Conservation (phyloP, 1,140 invertebrate species). For the Babylonia areolata region DNA sequence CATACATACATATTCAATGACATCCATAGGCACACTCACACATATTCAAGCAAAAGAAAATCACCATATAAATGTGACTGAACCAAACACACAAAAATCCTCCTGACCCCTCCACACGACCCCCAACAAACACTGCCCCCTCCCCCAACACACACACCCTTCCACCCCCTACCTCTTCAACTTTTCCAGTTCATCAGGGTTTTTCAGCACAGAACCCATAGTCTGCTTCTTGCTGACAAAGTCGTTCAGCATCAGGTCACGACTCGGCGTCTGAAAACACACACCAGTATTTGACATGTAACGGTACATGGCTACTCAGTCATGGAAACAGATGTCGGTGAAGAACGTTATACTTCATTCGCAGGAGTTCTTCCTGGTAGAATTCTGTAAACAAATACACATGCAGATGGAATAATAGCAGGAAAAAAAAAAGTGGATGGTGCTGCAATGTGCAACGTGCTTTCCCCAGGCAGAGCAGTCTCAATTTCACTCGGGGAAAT, state of each 20-base stretch:
- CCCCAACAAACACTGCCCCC: too few species aligned
- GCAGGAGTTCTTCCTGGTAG: too few species aligned
- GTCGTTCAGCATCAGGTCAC: conserved; percentile 75
- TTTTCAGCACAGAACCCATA: conserved; percentile 67
- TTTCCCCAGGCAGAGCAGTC: too few species aligned
- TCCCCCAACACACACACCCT: not conserved
- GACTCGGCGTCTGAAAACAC: conserved; percentile 67
- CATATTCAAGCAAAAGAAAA: not conserved
- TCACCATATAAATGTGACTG: not conserved
- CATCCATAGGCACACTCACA: not conserved
- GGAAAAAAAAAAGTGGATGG: too few species aligned
- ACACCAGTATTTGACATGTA: conserved; percentile 20
- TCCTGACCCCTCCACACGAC: not conserved
- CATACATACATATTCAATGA: not conserved
- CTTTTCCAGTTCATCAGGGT: conserved; percentile 71
- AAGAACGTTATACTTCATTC: too few species aligned
- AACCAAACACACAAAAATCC: not conserved
- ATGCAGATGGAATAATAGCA: too few species aligned
- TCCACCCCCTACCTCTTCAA: conserved; percentile 65
- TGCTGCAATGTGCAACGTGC: too few species aligned
- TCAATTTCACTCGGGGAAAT: too few species aligned
- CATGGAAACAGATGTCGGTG: too few species aligned
- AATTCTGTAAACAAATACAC: not conserved
- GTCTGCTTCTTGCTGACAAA: conserved; percentile 70
- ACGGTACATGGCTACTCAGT: too few species aligned